phyloP scores from a whole-genome alignment of 2,888 invertebrate genomes.

The Andrena hattorfiana region DNA sequence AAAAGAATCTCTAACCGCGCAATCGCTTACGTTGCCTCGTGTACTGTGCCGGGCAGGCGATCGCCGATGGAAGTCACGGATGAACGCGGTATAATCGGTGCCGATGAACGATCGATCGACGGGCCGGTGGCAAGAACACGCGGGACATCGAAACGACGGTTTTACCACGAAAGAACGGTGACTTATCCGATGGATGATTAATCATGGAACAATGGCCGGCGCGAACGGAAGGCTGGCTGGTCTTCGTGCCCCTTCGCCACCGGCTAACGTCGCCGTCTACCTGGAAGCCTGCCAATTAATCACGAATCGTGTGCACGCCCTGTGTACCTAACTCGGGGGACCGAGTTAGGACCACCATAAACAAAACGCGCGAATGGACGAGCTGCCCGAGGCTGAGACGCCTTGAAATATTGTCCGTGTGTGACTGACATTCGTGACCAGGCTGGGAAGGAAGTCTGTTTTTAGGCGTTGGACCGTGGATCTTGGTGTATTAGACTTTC shows the following conservation, averaged over 20 bases:
- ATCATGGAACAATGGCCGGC: constrained; percentile 78
- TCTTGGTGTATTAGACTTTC: too few relatives aligned
- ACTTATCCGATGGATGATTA: constrained; percentile 78
- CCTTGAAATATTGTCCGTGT: constrained; percentile 77
- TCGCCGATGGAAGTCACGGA: constrained; percentile 50
- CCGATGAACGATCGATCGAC: constrained; percentile 57
- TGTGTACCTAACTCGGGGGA: constrained; percentile 72
- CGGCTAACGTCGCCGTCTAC: constrained; percentile 70
- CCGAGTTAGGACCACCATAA: constrained; percentile 77
- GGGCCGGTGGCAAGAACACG: constrained; percentile 51
- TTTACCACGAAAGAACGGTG: constrained; percentile 68
- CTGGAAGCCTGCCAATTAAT: constrained; percentile 82
- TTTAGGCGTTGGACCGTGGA: too few relatives aligned
- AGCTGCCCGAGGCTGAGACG: constrained; percentile 36
- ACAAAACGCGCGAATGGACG: constrained; percentile 72
- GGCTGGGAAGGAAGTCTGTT: constrained; percentile 60
- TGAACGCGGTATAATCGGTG: constrained; percentile 60
- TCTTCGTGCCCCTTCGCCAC: constrained; percentile 67
- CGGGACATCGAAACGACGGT: constrained; percentile 63
- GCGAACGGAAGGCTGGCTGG: constrained; percentile 63
- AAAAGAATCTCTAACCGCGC: constrained; percentile 33
- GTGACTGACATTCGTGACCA: constrained; percentile 75
- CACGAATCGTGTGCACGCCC: constrained; percentile 76
- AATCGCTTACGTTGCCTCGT: background rate
- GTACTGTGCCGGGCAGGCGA: background rate